Evolutionary conservation across 2,113 vertebrate species (phyloP), one percentile per base, ranked within the genome.

Genomic region (Plestiodon gilberti): DNA sequence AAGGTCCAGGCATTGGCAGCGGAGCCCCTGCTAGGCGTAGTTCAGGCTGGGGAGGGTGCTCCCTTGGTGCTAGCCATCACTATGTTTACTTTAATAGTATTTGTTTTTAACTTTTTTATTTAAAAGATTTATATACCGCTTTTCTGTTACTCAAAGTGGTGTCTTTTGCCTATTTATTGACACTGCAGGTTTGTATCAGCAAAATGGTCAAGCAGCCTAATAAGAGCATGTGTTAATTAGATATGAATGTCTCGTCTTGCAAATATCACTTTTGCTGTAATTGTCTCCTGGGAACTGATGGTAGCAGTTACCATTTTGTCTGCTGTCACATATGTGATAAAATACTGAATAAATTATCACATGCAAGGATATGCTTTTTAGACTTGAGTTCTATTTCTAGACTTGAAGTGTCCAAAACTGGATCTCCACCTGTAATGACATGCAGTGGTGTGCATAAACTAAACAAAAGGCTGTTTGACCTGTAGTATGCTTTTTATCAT

Each of bases 251-350:
- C 59, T 75, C 73, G 23, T 55, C 59, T 81, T 65, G 67, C 70
- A 86, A 81, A 81, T 81, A 35, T 35, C 22, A 64, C 22, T 48
- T 74, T 81, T 62, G 30, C 69, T 75, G 25, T 61, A 77, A 11
- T 84, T 55, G 76, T 20, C 88, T 81, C 43, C 57, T 76, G 70
- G 85, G 18, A 65, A 86, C n/a, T 52, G 59, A 87, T 65, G 61
- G 59, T 33, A 22, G 57, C 78, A 81, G 78, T 67, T 59, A 62
- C n/a, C n/a, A n/a, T 84, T 77, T 89, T 86, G 85, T 83, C 74
- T 57, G 33, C 33, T 84, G 48, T 52, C 43, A 59, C 25, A 43
- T 43, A 20, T 61, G 35, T 35, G 23, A 15, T 43, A 48, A 81
- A 74, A 64, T 52, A 81, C 8, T 74, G 35, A 80, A 74, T 75